Base-by-base conservation (phyloP, 1,140 invertebrate genomes). In the Limonius californicus region DNA sequence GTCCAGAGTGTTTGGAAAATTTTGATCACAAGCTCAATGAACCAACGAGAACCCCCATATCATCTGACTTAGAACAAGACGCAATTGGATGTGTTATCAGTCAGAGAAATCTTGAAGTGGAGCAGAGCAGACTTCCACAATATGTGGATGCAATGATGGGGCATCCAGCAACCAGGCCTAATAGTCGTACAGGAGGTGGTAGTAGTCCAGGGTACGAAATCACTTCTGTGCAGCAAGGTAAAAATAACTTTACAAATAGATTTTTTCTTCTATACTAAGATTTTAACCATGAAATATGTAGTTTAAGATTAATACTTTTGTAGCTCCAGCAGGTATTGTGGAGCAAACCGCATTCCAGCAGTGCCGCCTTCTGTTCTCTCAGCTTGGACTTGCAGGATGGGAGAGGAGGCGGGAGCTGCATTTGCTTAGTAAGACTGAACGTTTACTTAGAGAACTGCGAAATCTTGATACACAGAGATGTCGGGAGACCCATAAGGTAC, bases 401-500 rank as follows among this genome's bases (percentile, higher is more conserved):
- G 92, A 97, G 65, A 88, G 92, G 56, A 83, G 95, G 7, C 81
- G 85, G 23, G 86, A 89, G 62, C 85, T 97, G 64, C 90, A 98
- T 77, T 80, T 98, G 23, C 79, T 98, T 23, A 87, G 90, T 53
- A 93, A 96, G 71, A 94, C 89, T 70, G 95, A 98, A 67, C 90
- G 94, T 61, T 78, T 98, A 50, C 74, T 98, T 21, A 80, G 96
- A 14, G 95, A 99, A 80, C 72, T 98, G 39, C 86, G 94, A 61
- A 95, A 98, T 78, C 81, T 99, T 15, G 97, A 99, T 75, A 84
- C 86, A 62, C 94, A 97, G 79, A 88, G 89, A 72, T 91, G 92
- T 68, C 85, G 97, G 19, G 97, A 99, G 75, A 98, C 96, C 0
- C 97, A 99, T 77, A 99, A 99, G 81, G 91, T 99, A 59, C 20